Evolutionary conservation across 2,113 vertebrate genomes (phyloP).

Genomic region (Bufo gargarizans): DNA sequence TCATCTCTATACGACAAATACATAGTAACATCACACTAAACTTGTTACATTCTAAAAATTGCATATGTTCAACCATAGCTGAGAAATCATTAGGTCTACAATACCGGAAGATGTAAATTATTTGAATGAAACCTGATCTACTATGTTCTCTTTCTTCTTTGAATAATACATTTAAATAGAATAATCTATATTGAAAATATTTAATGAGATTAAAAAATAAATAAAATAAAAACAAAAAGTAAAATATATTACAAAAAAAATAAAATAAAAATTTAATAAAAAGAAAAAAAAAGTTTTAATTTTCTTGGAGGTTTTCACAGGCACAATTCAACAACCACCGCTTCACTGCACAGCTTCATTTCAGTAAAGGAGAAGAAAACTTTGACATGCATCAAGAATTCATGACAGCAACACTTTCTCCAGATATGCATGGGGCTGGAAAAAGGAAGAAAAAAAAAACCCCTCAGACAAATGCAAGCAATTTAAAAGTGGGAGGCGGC

Average conservation of each 20-base stretch:
- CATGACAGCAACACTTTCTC: not conserved
- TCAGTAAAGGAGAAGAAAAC: constrained; percentile 7
- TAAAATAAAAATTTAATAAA: no score
- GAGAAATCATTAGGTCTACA: no score
- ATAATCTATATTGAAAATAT: not conserved
- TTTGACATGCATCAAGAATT: not conserved
- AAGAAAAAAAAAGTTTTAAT: not conserved
- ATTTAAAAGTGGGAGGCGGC: constrained; percentile 63
- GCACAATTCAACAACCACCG: not conserved
- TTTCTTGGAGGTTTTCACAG: not conserved
- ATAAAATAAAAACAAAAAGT: not conserved
- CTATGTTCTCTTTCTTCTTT: no score
- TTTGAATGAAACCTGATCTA: no score
- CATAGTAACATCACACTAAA: no score
- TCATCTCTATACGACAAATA: no score
- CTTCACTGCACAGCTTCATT: not conserved
- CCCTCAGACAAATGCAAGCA: constrained; percentile 61
- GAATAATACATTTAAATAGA: no score
- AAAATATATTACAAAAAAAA: not conserved
- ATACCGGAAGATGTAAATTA: no score
- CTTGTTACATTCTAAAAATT: no score
- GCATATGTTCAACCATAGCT: no score
- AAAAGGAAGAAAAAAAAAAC: not conserved
- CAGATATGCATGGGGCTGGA: constrained; percentile 29
- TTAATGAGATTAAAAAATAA: not conserved